Conservation (phyloP, 1,140 invertebrate genomes). For the Pachyrhynchus sulphureomaculatus region DNA sequence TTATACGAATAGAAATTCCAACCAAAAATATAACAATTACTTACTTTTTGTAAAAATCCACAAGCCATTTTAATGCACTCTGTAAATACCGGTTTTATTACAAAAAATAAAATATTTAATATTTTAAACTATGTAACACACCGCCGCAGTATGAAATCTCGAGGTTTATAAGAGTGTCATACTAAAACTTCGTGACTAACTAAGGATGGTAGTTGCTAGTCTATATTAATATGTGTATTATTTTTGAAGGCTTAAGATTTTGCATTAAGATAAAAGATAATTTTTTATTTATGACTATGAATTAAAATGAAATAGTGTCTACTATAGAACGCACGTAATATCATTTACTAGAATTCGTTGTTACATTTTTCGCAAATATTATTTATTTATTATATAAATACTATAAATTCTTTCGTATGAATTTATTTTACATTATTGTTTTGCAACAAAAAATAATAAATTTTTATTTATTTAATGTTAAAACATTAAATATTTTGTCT, state of each 20-base stretch:
- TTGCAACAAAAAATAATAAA: too few species aligned
- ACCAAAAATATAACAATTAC: too few species aligned
- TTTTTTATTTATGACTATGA: slow-evolving; percentile 14
- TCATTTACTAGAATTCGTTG: too few species aligned
- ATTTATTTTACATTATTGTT: neutral
- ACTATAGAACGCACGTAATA: too few species aligned
- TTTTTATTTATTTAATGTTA: too few species aligned
- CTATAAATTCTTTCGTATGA: slow-evolving; percentile 15
- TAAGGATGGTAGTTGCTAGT: too few species aligned
- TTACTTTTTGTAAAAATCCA: neutral
- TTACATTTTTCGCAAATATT: slow-evolving; percentile 1
- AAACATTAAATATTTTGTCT: too few species aligned
- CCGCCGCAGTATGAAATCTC: too few species aligned
- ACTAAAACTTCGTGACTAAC: too few species aligned
- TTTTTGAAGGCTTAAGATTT: slow-evolving; percentile 23
- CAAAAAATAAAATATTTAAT: neutral
- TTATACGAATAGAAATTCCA: too few species aligned
- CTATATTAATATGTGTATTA: slow-evolving; percentile 4
- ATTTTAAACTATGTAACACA: slow-evolving; percentile 12
- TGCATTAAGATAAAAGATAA: slow-evolving; percentile 17
- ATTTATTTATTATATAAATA: slow-evolving; percentile 4
- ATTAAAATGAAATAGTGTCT: too few species aligned
- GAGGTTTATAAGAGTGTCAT: too few species aligned
- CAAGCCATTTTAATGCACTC: neutral
- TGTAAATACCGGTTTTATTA: neutral